These are phyloP conservation scores for Agelas oroides DNA, from an alignment of 37 sponge, comb jelly and placozoan genomes.

Conservation along the genomic window DNA sequence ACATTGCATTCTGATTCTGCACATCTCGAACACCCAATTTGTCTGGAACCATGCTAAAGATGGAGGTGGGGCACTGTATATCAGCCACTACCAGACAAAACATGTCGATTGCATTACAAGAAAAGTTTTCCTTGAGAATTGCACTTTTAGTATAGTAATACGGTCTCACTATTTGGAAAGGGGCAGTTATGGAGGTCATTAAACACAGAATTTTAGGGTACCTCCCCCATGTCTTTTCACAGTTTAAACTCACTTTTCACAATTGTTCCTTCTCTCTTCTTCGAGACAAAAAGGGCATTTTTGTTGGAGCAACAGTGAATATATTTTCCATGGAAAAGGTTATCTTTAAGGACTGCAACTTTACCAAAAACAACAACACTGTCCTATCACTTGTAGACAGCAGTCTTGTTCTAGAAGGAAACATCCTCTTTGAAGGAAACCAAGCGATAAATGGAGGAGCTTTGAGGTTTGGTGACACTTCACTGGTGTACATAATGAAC, in stretches of 20 bases:
- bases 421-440: neutral
- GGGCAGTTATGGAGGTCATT: constrained; percentile 5
- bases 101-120: neutral
- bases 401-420: neutral
- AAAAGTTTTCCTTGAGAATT: neutral
- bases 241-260: neutral
- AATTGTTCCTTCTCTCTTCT: neutral
- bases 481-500: neutral
- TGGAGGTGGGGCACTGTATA: neutral
- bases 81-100: neutral
- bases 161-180: neutral
- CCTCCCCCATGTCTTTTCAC: neutral
- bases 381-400: constrained; percentile 3
- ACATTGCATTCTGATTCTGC: neutral
- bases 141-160: constrained; percentile 6
- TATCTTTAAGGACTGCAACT: neutral
- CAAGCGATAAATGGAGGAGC: neutral
- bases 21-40: neutral
- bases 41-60: neutral
- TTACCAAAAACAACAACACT: constrained; percentile 5
- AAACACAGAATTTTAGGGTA: neutral
- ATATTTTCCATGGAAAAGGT: constrained; percentile 1
- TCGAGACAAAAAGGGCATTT: neutral
- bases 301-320: neutral
- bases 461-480: constrained; percentile 7